Evolutionary conservation across 1,140 invertebrate species (phyloP), one percentile per base, ranked within the genome.

Genomic region (Pristionchus pacificus): DNA sequence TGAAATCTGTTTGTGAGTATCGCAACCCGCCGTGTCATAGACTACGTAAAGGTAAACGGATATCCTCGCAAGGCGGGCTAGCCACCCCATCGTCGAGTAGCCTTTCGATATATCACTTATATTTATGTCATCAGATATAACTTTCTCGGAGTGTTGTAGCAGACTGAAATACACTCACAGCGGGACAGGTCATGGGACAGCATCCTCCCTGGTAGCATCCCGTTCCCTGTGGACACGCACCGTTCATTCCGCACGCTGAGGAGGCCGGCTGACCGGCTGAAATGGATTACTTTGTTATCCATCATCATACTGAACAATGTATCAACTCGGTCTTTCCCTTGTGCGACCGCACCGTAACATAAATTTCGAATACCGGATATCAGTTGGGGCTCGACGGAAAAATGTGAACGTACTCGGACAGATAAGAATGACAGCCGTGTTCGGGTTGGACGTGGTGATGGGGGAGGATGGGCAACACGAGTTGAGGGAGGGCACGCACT

Each of bases 131-230:
- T n/a, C n/a, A n/a, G n/a, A n/a, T n/a, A n/a, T n/a, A n/a, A n/a
- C n/a, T n/a, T n/a, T n/a, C n/a, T n/a, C n/a, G n/a, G n/a, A n/a
- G n/a, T n/a, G n/a, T n/a, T n/a, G n/a, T n/a, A n/a, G n/a, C n/a
- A n/a, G n/a, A n/a, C n/a, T n/a, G n/a, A n/a, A n/a, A n/a, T n/a
- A 72, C 71, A 64, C 68, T 72, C 55, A 74, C 75, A 25, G 58
- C 15, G 13, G 75, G 75, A 63, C 75, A 76, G 15, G 55, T 63
- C 71, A 76, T 65, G 24, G 75, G 72, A 64, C 75, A 76, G 58
- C 75, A 76, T 27, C 68, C 75, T 62, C 75, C 75, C 30, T 76
- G 74, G 72, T 71, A 76, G 29, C 75, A 76, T 28, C 75, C 75
- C 28, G 66, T 66, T n/a, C 66, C 63, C n/a, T 67, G 60, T n/a